Base-by-base conservation (phyloP, 2,888 invertebrate genomes). In the Nipponacmea schrenckii region DNA sequence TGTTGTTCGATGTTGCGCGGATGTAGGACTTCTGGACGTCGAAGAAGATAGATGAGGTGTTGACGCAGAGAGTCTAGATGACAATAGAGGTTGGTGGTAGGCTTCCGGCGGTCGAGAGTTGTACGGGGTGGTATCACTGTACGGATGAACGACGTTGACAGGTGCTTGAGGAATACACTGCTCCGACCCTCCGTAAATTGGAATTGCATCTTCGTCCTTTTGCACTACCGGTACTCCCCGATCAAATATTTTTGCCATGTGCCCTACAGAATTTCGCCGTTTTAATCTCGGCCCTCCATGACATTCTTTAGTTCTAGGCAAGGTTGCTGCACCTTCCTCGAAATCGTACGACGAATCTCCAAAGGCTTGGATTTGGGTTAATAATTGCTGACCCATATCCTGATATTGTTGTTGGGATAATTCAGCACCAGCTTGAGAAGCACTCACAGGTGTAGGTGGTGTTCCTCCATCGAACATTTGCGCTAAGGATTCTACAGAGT, bases 231-330 rank as follows among this genome's bases (percentile, higher is more conserved):
- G 56, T 24, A 56, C 24, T 24, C 56, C 56, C 14, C 20, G 56
- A 56, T 56, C 56, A 56, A 56, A 56, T 56, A 56, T 24, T 56
- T 56, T 56, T 10, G 56, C 56, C 20, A 56, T 56, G 14, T 56
- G 56, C 24, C 24, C 56, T 0, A 56, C 56, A 56, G 56, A 56
- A 56, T 56, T 56, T 24, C 56, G 1, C 14, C 56, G 56, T 56
- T 56, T 56, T 2, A 56, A 24, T 24, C 24, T 56, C 5, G 56
- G 24, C 39, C 39, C 39, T 24, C 56, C 56, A 2, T 24, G 20
- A 14, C 20, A 15, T 12, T 56, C 56, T 24, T 56, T 56, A 3
- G 20, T 24, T 56, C 56, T 56, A 0, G 56, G 56, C 14, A 56
- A 56, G 24, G 56, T 56, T 3, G 56, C 15, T 10, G 56, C 20